phyloP scores from a whole-genome alignment of 1,140 invertebrate genomes.

The Teleogryllus occipitalis region DNA sequence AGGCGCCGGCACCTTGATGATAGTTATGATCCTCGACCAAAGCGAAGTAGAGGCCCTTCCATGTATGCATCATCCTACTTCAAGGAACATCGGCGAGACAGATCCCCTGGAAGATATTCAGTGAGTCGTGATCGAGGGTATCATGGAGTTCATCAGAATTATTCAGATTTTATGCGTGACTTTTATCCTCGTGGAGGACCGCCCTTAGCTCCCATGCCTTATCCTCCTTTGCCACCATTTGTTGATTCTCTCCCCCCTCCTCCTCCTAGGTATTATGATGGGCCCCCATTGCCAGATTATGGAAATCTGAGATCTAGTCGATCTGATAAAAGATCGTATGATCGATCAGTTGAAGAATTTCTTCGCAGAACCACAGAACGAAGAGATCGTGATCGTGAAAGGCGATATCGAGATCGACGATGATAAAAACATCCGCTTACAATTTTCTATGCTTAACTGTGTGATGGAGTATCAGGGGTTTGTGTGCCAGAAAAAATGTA shows the following conservation, averaged over 20 bases:
- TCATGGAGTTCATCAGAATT: conserved; percentile 49
- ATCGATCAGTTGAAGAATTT: conserved; percentile 85
- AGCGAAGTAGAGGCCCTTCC: conserved; percentile 39
- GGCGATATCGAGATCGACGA: conserved; percentile 27
- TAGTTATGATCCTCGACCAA: conserved; percentile 23
- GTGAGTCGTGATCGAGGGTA: conserved; percentile 35
- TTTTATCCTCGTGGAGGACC: conserved; percentile 76
- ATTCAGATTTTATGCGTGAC: conserved; percentile 65
- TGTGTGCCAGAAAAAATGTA: background rate
- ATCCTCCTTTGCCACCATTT: conserved; percentile 53
- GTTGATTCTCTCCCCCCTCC: conserved; percentile 47
- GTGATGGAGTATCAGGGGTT: background rate
- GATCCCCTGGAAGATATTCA: conserved; percentile 39
- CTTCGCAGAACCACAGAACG: conserved; percentile 69
- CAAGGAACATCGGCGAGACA: conserved; percentile 41
- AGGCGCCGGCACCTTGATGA: conserved; percentile 43
- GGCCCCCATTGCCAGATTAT: conserved; percentile 54
- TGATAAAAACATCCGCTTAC: conserved; percentile 11
- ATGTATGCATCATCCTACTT: conserved; percentile 41
- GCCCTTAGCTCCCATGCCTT: conserved; percentile 63
- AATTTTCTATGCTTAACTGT: background rate
- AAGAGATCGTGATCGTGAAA: conserved; percentile 34
- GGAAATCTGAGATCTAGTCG: conserved; percentile 31
- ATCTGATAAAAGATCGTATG: conserved; percentile 67
- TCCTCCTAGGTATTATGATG: conserved; percentile 71